Conservation (phyloP, 2,888 invertebrate genomes). For the Cartodere bifasciata region DNA sequence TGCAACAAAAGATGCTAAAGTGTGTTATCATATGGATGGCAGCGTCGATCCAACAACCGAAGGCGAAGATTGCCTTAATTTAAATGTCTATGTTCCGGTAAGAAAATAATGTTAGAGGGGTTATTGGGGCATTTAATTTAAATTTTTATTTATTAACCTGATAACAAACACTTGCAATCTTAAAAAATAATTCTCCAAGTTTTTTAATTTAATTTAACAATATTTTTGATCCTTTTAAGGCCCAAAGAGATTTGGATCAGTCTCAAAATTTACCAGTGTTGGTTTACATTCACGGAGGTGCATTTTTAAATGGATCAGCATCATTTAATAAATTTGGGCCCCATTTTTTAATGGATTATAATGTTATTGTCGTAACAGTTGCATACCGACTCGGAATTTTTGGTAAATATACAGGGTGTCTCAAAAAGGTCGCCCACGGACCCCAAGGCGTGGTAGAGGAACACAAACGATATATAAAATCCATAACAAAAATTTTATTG, state of each 20-base stretch:
- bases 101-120: not conserved
- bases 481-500: no score
- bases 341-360: slow-evolving; percentile 1
- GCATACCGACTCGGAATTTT: slow-evolving; percentile 1
- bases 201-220: no score
- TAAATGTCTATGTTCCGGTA: not conserved
- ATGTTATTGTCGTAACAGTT: not conserved
- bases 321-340: slow-evolving; percentile 1
- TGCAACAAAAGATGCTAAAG: not conserved
- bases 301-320: not conserved
- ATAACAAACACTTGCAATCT: not conserved
- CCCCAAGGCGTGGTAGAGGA: no score
- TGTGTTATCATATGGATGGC: not conserved
- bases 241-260: no score
- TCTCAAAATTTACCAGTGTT: no score
- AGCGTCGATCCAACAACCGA: not conserved
- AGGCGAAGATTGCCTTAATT: slow-evolving; percentile 1
- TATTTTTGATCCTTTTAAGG: no score
- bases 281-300: slow-evolving; percentile 1
- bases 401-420: no score
- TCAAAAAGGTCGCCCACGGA: no score
- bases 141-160: not conserved
- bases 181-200: no score
- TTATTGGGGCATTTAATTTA: not conserved
- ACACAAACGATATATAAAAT: no score